phyloP scores from a whole-genome alignment of 2,888 invertebrate genomes.

The Carabus problematicus region DNA sequence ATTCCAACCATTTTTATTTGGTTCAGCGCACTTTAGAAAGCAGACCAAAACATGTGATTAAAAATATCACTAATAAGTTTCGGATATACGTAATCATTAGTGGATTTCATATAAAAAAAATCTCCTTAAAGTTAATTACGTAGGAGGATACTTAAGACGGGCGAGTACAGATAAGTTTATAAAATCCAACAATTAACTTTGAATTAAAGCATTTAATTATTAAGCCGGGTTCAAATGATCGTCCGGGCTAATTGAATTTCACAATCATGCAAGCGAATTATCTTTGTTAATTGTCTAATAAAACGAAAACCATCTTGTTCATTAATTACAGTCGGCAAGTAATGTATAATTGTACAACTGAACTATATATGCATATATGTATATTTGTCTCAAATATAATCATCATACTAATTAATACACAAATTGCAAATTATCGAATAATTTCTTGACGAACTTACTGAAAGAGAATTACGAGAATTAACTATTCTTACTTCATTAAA shows the following conservation, averaged over 20 bases:
- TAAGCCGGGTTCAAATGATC: conserved; percentile 5
- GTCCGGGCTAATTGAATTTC: conserved; percentile 23
- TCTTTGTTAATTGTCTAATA: conserved; percentile 32
- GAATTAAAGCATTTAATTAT: conserved; percentile 34
- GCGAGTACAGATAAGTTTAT: conserved; percentile 7
- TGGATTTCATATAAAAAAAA: not conserved
- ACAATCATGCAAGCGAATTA: conserved; percentile 28
- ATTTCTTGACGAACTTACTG: too few species aligned
- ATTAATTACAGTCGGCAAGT: conserved; percentile 8
- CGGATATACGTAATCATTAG: too few species aligned
- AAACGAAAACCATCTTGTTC: conserved; percentile 26
- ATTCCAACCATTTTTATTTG: too few species aligned
- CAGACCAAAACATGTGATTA: too few species aligned
- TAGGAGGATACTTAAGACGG: not conserved
- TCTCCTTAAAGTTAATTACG: conserved; percentile 1
- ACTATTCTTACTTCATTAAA: too few species aligned
- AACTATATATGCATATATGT: conserved; percentile 2
- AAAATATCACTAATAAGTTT: too few species aligned
- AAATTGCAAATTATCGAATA: too few species aligned
- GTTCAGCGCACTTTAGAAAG: too few species aligned
- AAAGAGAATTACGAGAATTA: too few species aligned
- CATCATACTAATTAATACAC: too few species aligned
- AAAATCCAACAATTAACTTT: conserved; percentile 29
- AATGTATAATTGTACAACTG: too few species aligned
- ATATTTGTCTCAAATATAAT: not conserved